phyloP scores from a whole-genome alignment of 2,113 vertebrate species.

The Archocentrus centrarchus region DNA sequence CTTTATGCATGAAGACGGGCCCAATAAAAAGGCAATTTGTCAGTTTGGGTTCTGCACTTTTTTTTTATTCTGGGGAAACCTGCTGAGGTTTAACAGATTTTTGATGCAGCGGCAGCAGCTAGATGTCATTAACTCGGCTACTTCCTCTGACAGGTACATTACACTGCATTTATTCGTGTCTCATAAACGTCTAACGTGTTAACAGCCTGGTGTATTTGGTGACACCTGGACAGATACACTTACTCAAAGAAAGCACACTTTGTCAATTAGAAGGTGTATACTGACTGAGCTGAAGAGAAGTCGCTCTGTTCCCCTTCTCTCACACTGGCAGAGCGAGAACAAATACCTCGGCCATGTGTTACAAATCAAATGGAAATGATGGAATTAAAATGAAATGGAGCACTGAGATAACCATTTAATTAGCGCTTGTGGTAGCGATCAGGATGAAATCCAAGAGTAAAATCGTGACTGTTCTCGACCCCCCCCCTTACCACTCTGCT shows the following conservation, averaged over 20 bases:
- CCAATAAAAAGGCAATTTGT: conserved; percentile 64
- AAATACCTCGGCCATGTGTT: conserved; percentile 64
- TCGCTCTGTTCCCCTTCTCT: neutral
- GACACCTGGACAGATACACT: conserved; percentile 37
- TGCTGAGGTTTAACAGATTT: neutral
- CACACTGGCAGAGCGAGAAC: conserved; percentile 10
- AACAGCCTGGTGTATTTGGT: conserved; percentile 45
- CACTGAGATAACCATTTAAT: conserved; percentile 69
- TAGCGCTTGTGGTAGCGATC: conserved; percentile 54
- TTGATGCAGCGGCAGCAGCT: conserved; percentile 14
- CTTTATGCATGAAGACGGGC: conserved; percentile 28
- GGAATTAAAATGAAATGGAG: conserved; percentile 64
- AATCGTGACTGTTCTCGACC: conserved; percentile 36
- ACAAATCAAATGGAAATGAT: conserved; percentile 64
- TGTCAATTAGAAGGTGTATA: conserved; percentile 50
- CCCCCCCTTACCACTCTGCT: too few species aligned
- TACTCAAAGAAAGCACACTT: conserved; percentile 53
- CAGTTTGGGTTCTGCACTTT: conserved; percentile 33
- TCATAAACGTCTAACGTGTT: conserved; percentile 63
- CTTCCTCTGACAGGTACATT: conserved; percentile 46
- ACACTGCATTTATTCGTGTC: conserved; percentile 47
- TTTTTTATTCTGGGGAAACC: conserved; percentile 7
- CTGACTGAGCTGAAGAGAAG: conserved; percentile 27
- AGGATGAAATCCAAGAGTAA: conserved; percentile 61
- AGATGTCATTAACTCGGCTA: conserved; percentile 45